Conservation (phyloP, 2,888 invertebrate genomes). For the Listrodromus nycthemerus region DNA sequence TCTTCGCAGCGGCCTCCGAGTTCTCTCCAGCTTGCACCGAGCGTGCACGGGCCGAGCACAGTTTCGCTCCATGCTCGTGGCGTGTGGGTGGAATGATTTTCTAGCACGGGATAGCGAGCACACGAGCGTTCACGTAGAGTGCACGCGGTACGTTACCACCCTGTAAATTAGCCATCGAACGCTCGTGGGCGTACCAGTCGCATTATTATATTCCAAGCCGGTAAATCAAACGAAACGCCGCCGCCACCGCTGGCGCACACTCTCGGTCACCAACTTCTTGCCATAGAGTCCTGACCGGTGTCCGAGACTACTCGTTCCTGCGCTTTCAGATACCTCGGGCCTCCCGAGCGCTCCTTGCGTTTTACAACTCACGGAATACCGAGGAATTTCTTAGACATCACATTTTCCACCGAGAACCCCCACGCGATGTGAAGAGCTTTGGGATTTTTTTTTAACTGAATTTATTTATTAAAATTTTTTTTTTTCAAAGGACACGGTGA, state of each 20-base stretch:
- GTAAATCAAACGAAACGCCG: constrained; percentile 73
- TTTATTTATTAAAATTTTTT: neutral
- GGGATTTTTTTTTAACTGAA: constrained; percentile 1
- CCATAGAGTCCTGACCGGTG: constrained; percentile 30
- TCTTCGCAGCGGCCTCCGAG: neutral
- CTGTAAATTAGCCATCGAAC: constrained; percentile 76
- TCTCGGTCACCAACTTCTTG: constrained; percentile 38
- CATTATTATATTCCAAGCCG: constrained; percentile 72
- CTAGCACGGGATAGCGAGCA: constrained; percentile 45
- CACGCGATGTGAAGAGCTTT: constrained; percentile 22
- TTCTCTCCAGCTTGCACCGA: constrained; percentile 18
- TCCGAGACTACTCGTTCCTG: constrained; percentile 38
- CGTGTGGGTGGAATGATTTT: constrained; percentile 70
- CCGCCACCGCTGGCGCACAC: constrained; percentile 30
- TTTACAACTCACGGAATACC: neutral
- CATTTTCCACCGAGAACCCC: constrained; percentile 14
- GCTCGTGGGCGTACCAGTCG: constrained; percentile 74
- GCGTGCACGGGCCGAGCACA: constrained; percentile 34
- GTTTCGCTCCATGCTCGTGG: constrained; percentile 17
- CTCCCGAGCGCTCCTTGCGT: neutral
- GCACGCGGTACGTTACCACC: constrained; percentile 73
- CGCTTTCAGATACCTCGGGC: constrained; percentile 37
- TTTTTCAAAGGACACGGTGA: neutral
- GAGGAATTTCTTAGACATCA: neutral
- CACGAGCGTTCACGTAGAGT: constrained; percentile 47